phyloP scores from a whole-genome alignment of 2,888 invertebrate species.

The Bellardia pandia region DNA sequence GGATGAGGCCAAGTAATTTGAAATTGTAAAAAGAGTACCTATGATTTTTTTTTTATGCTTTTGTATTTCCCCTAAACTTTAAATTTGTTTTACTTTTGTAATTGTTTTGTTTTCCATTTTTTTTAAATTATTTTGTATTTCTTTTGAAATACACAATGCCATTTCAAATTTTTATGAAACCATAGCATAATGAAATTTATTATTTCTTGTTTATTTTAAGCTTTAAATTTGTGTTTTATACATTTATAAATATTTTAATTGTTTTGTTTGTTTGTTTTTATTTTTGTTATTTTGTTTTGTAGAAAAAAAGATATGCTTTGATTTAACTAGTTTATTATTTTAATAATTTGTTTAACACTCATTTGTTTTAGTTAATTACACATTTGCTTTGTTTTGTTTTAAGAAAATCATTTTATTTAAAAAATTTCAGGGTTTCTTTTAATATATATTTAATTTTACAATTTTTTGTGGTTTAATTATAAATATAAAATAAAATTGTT shows the following conservation, averaged over 20 bases:
- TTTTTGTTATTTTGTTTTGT: slow-evolving; percentile 32
- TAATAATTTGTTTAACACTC: slow-evolving; percentile 28
- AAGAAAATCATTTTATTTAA: slow-evolving; percentile 60
- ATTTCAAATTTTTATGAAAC: slow-evolving; percentile 56
- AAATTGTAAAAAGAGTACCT: not conserved
- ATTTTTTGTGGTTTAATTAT: slow-evolving; percentile 18
- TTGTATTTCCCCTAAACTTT: slow-evolving; percentile 26
- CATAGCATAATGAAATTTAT: slow-evolving; percentile 47
- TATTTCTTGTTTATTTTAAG: slow-evolving; percentile 45
- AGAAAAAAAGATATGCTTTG: slow-evolving; percentile 70
- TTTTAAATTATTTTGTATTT: not conserved
- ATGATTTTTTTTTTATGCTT: not conserved
- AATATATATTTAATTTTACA: slow-evolving; percentile 39
- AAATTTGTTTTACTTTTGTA: not conserved
- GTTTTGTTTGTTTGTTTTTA: slow-evolving; percentile 6
- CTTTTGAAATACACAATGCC: not conserved
- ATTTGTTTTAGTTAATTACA: slow-evolving; percentile 60
- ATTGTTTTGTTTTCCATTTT: not conserved
- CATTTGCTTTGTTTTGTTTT: slow-evolving; percentile 34
- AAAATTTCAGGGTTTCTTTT: slow-evolving; percentile 62
- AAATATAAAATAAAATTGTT: slow-evolving; percentile 22
- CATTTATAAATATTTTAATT: slow-evolving; percentile 33
- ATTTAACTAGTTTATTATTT: slow-evolving; percentile 66
- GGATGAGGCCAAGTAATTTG: too few species aligned
- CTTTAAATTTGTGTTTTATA: slow-evolving; percentile 42